Conservation (phyloP, 2,888 invertebrate species). For the Thelaira solivaga region DNA sequence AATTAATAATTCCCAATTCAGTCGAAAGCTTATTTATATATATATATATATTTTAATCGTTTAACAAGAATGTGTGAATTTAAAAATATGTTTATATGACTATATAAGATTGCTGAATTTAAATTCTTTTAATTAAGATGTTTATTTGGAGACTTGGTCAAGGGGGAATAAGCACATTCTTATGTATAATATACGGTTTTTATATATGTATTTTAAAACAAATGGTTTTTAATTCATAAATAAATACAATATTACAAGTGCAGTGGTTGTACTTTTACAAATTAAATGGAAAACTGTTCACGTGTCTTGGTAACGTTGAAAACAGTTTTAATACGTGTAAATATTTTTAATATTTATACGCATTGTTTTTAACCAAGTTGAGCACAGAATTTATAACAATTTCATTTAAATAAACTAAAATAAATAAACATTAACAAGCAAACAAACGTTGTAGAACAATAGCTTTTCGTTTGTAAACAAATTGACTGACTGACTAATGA, state of each 20-base stretch:
- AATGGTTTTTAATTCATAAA: slow-evolving; percentile 17
- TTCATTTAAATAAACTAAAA: slow-evolving; percentile 9
- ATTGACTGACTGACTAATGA: slow-evolving; percentile 12
- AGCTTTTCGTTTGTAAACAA: slow-evolving; percentile 15
- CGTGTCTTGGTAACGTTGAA: slow-evolving; percentile 41
- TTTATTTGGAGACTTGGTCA: no score
- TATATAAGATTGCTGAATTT: no score
- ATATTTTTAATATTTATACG: slow-evolving; percentile 50
- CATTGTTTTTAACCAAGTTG: slow-evolving; percentile 28
- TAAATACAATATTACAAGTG: slow-evolving; percentile 1
- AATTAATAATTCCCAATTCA: no score
- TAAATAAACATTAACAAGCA: not conserved
- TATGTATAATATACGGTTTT: no score
- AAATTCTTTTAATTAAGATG: no score
- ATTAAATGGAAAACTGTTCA: slow-evolving; percentile 25
- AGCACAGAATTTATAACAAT: slow-evolving; percentile 20
- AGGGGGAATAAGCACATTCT: no score
- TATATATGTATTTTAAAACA: slow-evolving; percentile 6
- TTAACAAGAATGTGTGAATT: no score
- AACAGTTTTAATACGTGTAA: slow-evolving; percentile 52
- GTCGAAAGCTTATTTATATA: no score
- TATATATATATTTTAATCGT: no score
- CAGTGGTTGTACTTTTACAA: not conserved
- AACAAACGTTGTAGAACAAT: slow-evolving; percentile 22
- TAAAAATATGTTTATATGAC: no score